Evolutionary conservation across 2,113 vertebrate species (phyloP), one percentile per base, ranked within the genome.

Genomic region (Archilochus colubris): DNA sequence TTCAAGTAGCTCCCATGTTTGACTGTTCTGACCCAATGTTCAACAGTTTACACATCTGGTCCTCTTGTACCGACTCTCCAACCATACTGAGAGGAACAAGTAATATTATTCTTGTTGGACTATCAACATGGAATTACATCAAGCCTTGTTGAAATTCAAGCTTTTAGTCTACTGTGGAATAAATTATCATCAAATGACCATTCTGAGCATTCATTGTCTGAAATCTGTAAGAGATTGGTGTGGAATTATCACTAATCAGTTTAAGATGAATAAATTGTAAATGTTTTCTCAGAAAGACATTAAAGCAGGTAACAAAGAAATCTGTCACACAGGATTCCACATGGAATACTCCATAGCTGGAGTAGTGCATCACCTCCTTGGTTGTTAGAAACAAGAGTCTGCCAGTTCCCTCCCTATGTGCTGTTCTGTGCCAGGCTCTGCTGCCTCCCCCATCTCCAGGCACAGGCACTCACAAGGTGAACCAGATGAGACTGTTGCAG

Each of bases 391-490:
- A 40, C 58, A 28, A 38, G 30, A 1, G 24, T 6, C 48, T 43
- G 48, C 70, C 70, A 6, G 22, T 16, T 30, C 73, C 10, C 51
- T 59, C 67, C 2, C 13, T 7, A 0, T 8, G 18, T 62, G 64
- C 51, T 10, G 58, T 1, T 63, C 48, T 22, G 50, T 23, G 50
- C 22, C 51, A 53, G 12, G 24, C 48, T 51, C 50, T 51, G 50
- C 50, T 24, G 12, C 51, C 51, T 53, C 51, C 27, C 25, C 25
- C 23, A 13, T 27, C 57, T 33, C 7, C 57, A 33, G 4, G 43
- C 4, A 21, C 12, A 3, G 25, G 57, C 36, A 4, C 9, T 19
- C 63, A 10, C 44, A 1, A 0, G 46, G 31, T 7, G 58, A 48
- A 46, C 25, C 44, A 21, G 12, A 12, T 16, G 13, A 13, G 83